A percentile compares a stretch with the other conserved stretches of the same genome.
Evolutionary conservation across 2,888 invertebrate genomes (phyloP).

Genomic region (Ornithoptera alexandrae): DNA sequence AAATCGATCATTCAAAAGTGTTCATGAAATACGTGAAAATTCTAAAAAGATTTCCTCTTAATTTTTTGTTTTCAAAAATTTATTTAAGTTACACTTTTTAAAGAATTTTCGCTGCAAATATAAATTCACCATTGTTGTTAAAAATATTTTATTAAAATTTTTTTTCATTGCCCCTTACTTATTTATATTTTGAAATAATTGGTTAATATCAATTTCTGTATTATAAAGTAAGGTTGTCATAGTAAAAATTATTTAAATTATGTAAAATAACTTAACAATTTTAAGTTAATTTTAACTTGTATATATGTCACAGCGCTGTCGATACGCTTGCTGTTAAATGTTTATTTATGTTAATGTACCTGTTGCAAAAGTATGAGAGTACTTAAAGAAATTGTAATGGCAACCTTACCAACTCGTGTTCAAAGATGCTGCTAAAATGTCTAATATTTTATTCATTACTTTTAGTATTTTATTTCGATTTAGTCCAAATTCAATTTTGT

Average conservation of each 20-base stretch:
- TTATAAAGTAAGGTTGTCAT: conserved; percentile 63
- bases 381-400: conserved; percentile 50
- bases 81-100: conserved; percentile 1
- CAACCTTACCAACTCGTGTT: conserved; percentile 63
- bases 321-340: conserved; percentile 13
- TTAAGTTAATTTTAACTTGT: neutral
- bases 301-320: conserved; percentile 5
- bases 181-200: neutral
- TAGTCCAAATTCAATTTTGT: conserved; percentile 51
- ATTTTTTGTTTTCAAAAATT: conserved; percentile 1
- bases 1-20: conserved; percentile 64
- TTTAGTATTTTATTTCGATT: neutral
- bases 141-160: conserved; percentile 30
- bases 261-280: neutral
- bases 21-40: conserved; percentile 61
- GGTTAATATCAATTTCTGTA: conserved; percentile 4
- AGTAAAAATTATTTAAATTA: conserved; percentile 9
- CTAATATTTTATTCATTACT: neutral
- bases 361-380: conserved; percentile 12
- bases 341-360: neutral
- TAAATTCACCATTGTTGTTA: conserved; percentile 21
- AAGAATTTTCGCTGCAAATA: conserved; percentile 51
- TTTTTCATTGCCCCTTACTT: conserved; percentile 10
- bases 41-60: conserved; percentile 33
- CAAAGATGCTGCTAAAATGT: conserved; percentile 51